A percentile compares a stretch with the other conserved stretches of the same genome.
Conservation (phyloP, 53 echinoderm and acorn worm species). For the Luidia sarsii region DNA sequence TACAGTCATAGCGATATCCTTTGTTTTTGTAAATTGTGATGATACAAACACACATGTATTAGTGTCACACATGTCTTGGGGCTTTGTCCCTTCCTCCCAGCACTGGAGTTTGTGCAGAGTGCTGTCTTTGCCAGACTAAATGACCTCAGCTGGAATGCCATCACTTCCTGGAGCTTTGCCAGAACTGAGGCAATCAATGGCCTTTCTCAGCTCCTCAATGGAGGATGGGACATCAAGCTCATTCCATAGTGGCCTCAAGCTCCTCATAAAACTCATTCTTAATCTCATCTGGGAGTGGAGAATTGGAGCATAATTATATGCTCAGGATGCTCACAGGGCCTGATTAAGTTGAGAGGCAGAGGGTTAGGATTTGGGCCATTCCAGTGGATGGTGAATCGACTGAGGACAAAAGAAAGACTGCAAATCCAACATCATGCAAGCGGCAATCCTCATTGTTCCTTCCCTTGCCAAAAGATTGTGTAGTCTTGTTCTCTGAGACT, state of each 20-base stretch:
- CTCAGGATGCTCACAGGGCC: slow-evolving; percentile 11
- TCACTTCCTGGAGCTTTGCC: too few relatives aligned
- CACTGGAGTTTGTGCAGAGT: too few relatives aligned
- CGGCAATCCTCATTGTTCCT: not conserved
- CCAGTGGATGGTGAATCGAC: slow-evolving; percentile 3
- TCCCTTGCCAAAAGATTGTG: slow-evolving; percentile 18
- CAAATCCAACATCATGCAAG: slow-evolving; percentile 13
- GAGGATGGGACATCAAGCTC: not conserved
- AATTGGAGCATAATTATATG: slow-evolving; percentile 31
- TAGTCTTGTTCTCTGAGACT: not conserved
- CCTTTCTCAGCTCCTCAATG: too few relatives aligned
- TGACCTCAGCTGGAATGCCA: too few relatives aligned
- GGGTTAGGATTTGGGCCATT: not conserved
- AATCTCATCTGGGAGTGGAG: not conserved
- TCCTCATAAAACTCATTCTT: slow-evolving; percentile 42
- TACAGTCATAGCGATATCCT: too few relatives aligned
- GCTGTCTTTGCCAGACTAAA: too few relatives aligned
- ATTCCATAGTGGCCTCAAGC: slow-evolving; percentile 10
- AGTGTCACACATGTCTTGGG: too few relatives aligned
- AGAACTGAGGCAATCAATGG: too few relatives aligned
- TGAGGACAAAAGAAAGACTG: not conserved
- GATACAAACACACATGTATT: too few relatives aligned
- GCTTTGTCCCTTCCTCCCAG: too few relatives aligned
- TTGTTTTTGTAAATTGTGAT: slow-evolving; percentile 57
- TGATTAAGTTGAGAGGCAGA: slow-evolving; percentile 10